Base-by-base conservation (phyloP, 2,888 invertebrate species). In the Gerosis bhagava region DNA sequence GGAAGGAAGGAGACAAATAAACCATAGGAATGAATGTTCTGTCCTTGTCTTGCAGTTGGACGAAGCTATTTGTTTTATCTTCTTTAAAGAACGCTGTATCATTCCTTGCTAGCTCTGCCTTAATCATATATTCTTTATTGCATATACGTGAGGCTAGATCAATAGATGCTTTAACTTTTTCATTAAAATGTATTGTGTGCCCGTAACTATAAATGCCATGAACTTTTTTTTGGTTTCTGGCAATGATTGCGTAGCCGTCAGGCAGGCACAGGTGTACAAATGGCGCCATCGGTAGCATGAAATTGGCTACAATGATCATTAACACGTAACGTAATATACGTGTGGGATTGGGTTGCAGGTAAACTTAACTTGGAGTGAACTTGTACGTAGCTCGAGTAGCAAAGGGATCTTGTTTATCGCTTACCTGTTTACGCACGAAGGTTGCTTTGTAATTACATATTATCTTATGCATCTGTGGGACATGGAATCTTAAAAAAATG, bases 281-380 rank as follows among this genome's bases (percentile, higher is more conserved):
- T 32, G 32, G 45, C 45, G 45, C 45, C 45, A 46, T 31, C 45
- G 45, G 45, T 39, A 46, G 45, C 37, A 46, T 32, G 37, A 46
- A 46, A 46, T 46, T 46, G 39, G 37, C 39, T 46, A 46, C 37
- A 46, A 46, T 46, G 46, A 46, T 46, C 46, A 46, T 46, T 46
- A 46, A 46, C 32, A 46, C 26, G 46, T 46, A 39, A 46, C 32
- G 13, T 39, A 32, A 46, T 46, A n/a, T n/a, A 46, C 34, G 21
- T 17, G 31, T 15, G 44, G 32, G 31, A 46, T 46, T 32, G 45
- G 39, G 39, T 46, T 46, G 31, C 45, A 39, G n/a, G 10, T 46
- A 39, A 45, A 39, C 45, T 45, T 45, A 19, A 45, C 44, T 37
- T 37, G 24, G 13, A 45, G 37, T 32, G 24, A 46, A 46, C 34